Percentiles rank a stretch among this genome's conserved stretches.
phyloP scores from a whole-genome alignment of 2,113 vertebrate species.

The Gobio gobio region DNA sequence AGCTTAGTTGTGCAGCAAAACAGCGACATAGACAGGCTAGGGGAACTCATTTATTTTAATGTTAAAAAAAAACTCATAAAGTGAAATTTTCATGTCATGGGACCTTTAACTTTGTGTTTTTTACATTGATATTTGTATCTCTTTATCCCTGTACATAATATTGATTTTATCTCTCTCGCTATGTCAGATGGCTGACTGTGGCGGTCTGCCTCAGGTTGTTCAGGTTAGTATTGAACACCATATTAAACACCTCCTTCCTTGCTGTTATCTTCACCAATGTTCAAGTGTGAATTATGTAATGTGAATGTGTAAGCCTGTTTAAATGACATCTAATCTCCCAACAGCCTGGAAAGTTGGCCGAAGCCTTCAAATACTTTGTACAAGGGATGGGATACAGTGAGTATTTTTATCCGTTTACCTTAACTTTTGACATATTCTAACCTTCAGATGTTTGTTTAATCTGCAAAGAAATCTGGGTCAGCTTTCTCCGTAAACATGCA shows the following conservation, averaged over 20 bases:
- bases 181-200: constrained; percentile 94
- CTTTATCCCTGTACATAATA: not conserved
- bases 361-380: constrained; percentile 84
- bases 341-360: constrained; percentile 82
- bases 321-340: constrained; percentile 20
- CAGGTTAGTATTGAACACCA: constrained; percentile 79
- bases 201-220: constrained; percentile 94
- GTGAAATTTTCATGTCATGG: no score
- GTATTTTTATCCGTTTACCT: constrained; percentile 57
- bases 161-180: not conserved
- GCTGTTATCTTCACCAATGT: not conserved
- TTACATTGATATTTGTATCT: not conserved
- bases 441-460: constrained; percentile 9
- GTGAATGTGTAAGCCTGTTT: not conserved
- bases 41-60: no score
- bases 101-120: not conserved
- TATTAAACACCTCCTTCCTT: not conserved
- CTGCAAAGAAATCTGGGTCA: constrained; percentile 29
- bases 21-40: no score
- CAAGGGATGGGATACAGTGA: constrained; percentile 86
- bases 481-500: constrained; percentile 9
- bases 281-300: no score
- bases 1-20: no score
- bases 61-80: no score
- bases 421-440: not conserved